Percentiles rank a stretch among this genome's conserved stretches.
Conservation (phyloP, 2,888 invertebrate genomes). For the Timandra comae region DNA sequence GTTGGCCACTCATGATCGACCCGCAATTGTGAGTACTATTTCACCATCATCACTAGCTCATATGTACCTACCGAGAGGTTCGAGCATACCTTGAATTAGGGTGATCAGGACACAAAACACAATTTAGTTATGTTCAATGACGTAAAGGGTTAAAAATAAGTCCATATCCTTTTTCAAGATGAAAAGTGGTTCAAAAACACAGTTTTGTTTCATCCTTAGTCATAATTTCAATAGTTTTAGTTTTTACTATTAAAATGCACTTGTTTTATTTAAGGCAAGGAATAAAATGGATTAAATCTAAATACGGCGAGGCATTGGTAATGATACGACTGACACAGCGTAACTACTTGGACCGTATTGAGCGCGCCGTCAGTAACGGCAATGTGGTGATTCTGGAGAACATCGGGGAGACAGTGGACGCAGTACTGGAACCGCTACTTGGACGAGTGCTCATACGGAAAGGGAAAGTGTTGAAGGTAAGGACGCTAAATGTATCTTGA, state of each 20-base stretch:
- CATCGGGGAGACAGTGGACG: conserved; percentile 91
- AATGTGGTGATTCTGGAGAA: conserved; percentile 89
- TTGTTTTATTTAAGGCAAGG: too few relatives aligned
- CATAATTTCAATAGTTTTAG: too few relatives aligned
- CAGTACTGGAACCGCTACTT: conserved; percentile 91
- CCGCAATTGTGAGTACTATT: conserved; percentile 82
- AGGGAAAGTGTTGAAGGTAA: conserved; percentile 82
- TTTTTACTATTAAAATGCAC: too few relatives aligned
- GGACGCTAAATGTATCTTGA: too few relatives aligned
- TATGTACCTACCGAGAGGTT: too few relatives aligned
- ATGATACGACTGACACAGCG: conserved; percentile 87
- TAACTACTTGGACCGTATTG: conserved; percentile 90
- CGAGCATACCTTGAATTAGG: too few relatives aligned
- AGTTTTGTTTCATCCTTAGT: too few relatives aligned
- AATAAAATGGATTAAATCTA: conserved; percentile 96
- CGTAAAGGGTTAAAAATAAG: not conserved
- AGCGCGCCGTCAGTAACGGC: conserved; percentile 84
- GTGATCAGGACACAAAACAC: too few relatives aligned
- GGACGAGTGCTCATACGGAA: conserved; percentile 93
- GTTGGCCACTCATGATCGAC: conserved; percentile 97
- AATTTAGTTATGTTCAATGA: too few relatives aligned
- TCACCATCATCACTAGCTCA: too few relatives aligned
- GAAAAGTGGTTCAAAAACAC: too few relatives aligned
- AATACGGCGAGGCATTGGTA: conserved; percentile 83
- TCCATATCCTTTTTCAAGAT: too few relatives aligned